A percentile compares a stretch with the other conserved stretches of the same genome.
These are phyloP conservation scores for Decapterus maruadsi DNA, from an alignment of 2,797 vertebrate genomes.

Conservation along the genomic window DNA sequence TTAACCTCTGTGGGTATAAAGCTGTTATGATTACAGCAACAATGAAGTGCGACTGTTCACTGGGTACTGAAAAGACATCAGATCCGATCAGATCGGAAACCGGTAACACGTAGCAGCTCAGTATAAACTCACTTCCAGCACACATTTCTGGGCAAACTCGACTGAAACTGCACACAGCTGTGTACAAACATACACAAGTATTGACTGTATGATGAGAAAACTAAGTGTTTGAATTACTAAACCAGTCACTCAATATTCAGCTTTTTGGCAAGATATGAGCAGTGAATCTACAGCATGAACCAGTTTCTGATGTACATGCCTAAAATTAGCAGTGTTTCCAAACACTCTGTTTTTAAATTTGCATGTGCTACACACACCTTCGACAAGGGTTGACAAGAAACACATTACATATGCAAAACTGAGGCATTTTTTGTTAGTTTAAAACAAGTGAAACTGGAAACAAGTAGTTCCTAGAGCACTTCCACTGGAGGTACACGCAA, in stretches of 20 bases:
- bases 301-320: no score
- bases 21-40: not conserved
- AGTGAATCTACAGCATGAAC: not conserved
- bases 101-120: not conserved
- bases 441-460: no score
- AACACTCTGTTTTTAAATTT: no score
- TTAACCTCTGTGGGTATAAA: not conserved
- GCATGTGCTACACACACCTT: no score
- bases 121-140: slow-evolving; percentile 19
- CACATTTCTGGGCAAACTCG: not conserved
- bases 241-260: not conserved
- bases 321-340: not conserved
- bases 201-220: not conserved
- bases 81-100: slow-evolving; percentile 20
- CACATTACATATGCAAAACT: no score
- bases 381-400: no score
- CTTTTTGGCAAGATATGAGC: not conserved
- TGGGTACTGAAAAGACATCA: slow-evolving; percentile 59
- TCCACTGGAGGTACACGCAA: no score
- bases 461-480: no score
- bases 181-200: not conserved
- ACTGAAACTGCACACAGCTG: not conserved
- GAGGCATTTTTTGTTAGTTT: no score
- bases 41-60: not conserved
- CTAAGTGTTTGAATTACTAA: not conserved